Percentiles rank a stretch among this genome's conserved stretches.
These are phyloP conservation scores for Apogon hyalosoma DNA, from an alignment of 2,797 vertebrate genomes.

Conservation along the genomic window DNA sequence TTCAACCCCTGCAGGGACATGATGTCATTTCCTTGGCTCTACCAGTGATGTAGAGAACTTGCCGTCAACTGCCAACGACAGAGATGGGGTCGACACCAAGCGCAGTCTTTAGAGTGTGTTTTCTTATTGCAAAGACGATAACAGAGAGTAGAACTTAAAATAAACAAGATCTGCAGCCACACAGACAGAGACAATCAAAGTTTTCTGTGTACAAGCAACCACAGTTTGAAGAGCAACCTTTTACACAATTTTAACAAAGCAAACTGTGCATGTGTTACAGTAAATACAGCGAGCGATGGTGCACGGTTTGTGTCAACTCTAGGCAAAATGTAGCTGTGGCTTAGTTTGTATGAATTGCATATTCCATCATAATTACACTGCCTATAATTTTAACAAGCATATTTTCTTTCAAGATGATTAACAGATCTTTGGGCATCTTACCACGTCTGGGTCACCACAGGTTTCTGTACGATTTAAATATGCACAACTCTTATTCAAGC, in stretches of 20 bases:
- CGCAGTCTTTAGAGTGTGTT: constrained; percentile 42
- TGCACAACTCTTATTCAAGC: constrained; percentile 34
- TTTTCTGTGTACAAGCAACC: not conserved
- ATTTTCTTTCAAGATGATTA: constrained; percentile 34
- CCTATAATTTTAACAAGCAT: constrained; percentile 38
- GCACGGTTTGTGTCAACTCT: constrained; percentile 9
- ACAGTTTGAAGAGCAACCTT: not conserved
- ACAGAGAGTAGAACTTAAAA: constrained; percentile 36
- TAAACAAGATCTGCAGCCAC: constrained; percentile 33
- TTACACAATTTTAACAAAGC: not conserved
- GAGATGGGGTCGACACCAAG: constrained; percentile 42
- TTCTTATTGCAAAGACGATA: constrained; percentile 52
- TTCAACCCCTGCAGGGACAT: constrained; percentile 72
- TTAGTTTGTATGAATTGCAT: constrained; percentile 4
- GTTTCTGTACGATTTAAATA: constrained; percentile 23
- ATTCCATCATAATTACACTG: constrained; percentile 24
- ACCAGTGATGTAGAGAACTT: constrained; percentile 60
- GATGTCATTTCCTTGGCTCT: constrained; percentile 80
- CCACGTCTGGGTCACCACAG: constrained; percentile 14
- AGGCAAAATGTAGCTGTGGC: constrained; percentile 10
- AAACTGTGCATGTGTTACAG: not conserved
- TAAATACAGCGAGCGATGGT: constrained; percentile 1
- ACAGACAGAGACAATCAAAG: not conserved
- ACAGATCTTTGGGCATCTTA: constrained; percentile 24
- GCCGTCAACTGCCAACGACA: constrained; percentile 68